These are phyloP conservation scores for Acanthopagrus latus DNA, from an alignment of 2,797 vertebrate species.

Conservation along the genomic window DNA sequence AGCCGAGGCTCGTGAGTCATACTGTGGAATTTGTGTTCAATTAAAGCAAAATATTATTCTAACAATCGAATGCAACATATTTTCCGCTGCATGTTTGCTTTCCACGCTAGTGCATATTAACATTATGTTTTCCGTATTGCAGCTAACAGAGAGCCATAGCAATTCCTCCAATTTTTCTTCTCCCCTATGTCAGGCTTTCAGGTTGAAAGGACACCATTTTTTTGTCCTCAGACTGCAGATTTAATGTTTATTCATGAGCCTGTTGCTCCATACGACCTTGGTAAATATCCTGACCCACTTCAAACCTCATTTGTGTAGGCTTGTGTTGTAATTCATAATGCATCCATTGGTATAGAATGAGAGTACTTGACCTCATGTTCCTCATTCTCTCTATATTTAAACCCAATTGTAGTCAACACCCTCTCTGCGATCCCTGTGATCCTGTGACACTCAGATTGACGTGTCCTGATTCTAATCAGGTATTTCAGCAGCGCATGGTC, in stretches of 20 bases:
- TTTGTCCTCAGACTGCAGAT: conserved; percentile 59
- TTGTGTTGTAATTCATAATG: conserved; percentile 61
- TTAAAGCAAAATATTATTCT: conserved; percentile 74
- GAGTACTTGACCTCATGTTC: conserved; percentile 65
- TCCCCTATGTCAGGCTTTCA: conserved; percentile 15
- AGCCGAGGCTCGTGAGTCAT: conserved; percentile 69
- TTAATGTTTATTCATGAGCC: conserved; percentile 74
- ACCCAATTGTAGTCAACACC: conserved; percentile 43
- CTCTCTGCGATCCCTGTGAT: conserved; percentile 45
- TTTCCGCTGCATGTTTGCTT: conserved; percentile 62
- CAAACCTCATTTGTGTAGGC: conserved; percentile 55
- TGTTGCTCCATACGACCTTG: conserved; percentile 64
- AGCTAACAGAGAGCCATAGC: conserved; percentile 19
- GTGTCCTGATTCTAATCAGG: conserved; percentile 62
- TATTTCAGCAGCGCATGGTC: conserved; percentile 21
- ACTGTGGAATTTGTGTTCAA: conserved; percentile 69
- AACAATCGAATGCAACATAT: conserved; percentile 64
- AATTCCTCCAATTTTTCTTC: conserved; percentile 15
- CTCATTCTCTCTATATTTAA: conserved; percentile 55
- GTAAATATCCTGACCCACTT: conserved; percentile 66
- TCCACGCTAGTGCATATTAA: conserved; percentile 35
- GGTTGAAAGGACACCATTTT: conserved; percentile 59
- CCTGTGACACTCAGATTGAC: conserved; percentile 42
- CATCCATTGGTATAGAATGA: conserved; percentile 31
- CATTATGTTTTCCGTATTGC: conserved; percentile 33